These are phyloP conservation scores for Cepaea nemoralis DNA, from an alignment of 1,140 invertebrate genomes.

Conservation along the genomic window DNA sequence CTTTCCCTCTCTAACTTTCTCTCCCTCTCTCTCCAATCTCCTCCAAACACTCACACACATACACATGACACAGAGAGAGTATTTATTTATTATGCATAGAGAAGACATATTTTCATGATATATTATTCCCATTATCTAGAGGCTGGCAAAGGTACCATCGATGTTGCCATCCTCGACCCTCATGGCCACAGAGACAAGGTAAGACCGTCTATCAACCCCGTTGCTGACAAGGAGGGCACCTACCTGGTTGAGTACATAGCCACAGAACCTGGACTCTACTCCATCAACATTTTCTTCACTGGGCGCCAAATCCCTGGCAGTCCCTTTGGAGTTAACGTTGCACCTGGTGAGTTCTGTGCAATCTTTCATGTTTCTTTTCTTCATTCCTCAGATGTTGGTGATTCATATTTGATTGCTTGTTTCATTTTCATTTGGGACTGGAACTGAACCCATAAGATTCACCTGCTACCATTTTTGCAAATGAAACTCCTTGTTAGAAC, in stretches of 20 bases:
- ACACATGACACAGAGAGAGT: no score
- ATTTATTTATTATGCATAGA: no score
- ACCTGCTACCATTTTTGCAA: no score
- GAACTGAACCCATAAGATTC: no score
- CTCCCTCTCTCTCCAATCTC: no score
- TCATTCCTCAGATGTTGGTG: neutral
- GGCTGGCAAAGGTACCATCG: conserved; percentile 86
- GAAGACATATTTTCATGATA: no score
- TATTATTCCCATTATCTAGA: no score
- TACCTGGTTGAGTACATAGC: conserved; percentile 89
- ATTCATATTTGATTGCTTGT: no score
- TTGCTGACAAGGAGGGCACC: conserved; percentile 64
- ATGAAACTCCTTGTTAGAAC: no score
- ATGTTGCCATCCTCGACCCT: conserved; percentile 87
- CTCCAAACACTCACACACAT: no score
- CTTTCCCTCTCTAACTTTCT: no score
- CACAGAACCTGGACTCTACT: conserved; percentile 82
- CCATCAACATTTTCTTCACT: conserved; percentile 90
- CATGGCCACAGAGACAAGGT: conserved; percentile 84
- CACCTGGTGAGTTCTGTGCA: conserved; percentile 63
- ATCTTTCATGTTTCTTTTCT: neutral
- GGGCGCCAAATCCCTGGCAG: conserved; percentile 84
- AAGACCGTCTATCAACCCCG: conserved; percentile 61
- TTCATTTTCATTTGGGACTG: no score
- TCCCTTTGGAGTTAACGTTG: conserved; percentile 84